Conservation (phyloP, 2,888 invertebrate species). For the Trachelus stipa region DNA sequence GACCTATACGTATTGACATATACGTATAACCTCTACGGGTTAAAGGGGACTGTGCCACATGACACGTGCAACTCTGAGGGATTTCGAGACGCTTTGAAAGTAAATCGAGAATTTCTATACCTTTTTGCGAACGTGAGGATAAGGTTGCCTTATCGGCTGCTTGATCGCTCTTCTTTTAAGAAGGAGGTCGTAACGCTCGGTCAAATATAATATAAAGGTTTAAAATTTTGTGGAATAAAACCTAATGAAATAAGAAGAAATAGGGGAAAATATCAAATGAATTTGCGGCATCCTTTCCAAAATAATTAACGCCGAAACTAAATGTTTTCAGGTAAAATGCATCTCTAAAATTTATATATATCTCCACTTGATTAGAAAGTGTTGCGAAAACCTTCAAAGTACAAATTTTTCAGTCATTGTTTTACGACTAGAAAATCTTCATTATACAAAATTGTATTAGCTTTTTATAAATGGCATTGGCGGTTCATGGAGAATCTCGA, state of each 20-base stretch:
- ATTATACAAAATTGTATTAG: too few relatives aligned
- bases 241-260: background rate
- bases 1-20: background rate
- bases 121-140: background rate
- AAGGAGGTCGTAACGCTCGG: too few relatives aligned
- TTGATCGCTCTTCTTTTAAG: background rate
- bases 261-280: too few relatives aligned
- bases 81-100: background rate
- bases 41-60: background rate
- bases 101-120: background rate
- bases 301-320: background rate
- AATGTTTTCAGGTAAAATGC: background rate
- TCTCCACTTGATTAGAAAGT: background rate
- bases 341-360: background rate
- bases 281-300: too few relatives aligned
- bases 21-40: background rate
- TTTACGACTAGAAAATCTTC: background rate
- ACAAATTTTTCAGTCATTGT: background rate
- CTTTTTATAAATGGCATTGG: too few relatives aligned
- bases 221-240: background rate
- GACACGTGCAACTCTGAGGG: background rate
- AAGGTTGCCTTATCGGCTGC: background rate
- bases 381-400: background rate
- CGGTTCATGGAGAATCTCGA: too few relatives aligned
- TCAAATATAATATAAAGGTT: background rate